Evolutionary conservation across 2,797 vertebrate species (phyloP), one percentile per base, ranked within the genome.

Genomic region (Artibeus lituratus): DNA sequence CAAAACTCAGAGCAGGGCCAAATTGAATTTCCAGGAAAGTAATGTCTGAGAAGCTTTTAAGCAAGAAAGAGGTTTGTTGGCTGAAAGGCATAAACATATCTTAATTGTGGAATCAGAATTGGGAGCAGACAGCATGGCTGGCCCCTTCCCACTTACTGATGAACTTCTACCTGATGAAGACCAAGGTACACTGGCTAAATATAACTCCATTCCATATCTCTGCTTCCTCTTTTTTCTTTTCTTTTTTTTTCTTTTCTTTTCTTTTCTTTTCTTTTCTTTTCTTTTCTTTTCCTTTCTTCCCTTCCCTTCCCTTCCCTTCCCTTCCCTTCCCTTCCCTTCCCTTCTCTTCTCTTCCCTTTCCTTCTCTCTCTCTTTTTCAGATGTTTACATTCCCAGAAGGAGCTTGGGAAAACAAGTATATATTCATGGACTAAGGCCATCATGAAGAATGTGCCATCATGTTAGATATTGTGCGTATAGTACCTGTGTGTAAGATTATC

Each of bases 1-100:
- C 94, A 96, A 96, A 95, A 95, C 93, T 96, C 80, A 96, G 55
- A 95, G 51, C 69, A 96, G 81, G 83, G 88, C 85, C 92, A 94
- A 97, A 97, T 37, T 81, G 84, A 94, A 95, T 96, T 97, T 97
- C 83, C 97, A 97, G 89, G 95, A 94, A 96, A 96, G 89, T 69
- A 94, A 78, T 94, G 94, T n/a, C 90, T 86, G 90, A 96, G 96
- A 96, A 80, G 85, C 87, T 97, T 96, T 95, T 96, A 95, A 97
- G 91, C 69, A 95, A 93, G 67, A 95, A 78, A 91, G 74, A 95
- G 69, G 57, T 90, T 82, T 97, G 84, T 73, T 95, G 81, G 73
- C 86, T 95, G 94, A 94, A 85, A 95, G 51, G 37, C 83, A 90
- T 93, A 96, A 97, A 94, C 87, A 94, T 42, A 72, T 95, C 81